These are phyloP conservation scores for Pegoplata infirma DNA, from an alignment of 2,888 invertebrate genomes.

Conservation along the genomic window DNA sequence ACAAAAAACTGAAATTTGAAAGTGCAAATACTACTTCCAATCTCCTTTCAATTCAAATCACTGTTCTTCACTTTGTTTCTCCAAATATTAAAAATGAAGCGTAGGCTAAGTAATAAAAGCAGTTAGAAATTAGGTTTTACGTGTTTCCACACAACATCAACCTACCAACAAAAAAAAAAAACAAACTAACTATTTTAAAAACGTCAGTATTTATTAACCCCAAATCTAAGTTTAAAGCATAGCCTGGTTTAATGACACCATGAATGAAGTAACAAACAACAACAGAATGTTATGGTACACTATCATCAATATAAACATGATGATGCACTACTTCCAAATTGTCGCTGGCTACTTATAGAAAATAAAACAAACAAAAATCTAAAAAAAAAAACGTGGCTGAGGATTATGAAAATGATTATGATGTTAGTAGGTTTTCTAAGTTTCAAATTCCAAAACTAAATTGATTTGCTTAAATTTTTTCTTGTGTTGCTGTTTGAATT, in stretches of 20 bases:
- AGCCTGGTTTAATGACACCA: conserved; percentile 59
- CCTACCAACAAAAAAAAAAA: no score
- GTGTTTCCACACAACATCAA: conserved; percentile 62
- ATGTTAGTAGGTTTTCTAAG: conserved; percentile 7
- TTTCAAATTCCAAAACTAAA: conserved; percentile 28
- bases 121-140: conserved; percentile 62
- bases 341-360: conserved; percentile 56
- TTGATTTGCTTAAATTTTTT: conserved; percentile 49
- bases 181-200: no score
- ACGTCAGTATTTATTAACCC: conserved; percentile 37
- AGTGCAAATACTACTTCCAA: no score
- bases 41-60: background rate
- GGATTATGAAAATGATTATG: background rate
- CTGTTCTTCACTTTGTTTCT: conserved; percentile 9
- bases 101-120: conserved; percentile 41
- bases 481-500: background rate
- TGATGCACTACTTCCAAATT: conserved; percentile 65
- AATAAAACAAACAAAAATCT: no score
- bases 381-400: no score
- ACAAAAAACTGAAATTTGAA: no score
- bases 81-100: conserved; percentile 13
- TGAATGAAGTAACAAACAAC: conserved; percentile 41
- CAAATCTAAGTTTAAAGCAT: conserved; percentile 8
- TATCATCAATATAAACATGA: conserved; percentile 46
- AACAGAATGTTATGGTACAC: background rate